A percentile compares a stretch with the other conserved stretches of the same genome.
These are phyloP conservation scores for Neotoma lepida DNA, from an alignment of 2,113 vertebrate species.

Conservation along the genomic window DNA sequence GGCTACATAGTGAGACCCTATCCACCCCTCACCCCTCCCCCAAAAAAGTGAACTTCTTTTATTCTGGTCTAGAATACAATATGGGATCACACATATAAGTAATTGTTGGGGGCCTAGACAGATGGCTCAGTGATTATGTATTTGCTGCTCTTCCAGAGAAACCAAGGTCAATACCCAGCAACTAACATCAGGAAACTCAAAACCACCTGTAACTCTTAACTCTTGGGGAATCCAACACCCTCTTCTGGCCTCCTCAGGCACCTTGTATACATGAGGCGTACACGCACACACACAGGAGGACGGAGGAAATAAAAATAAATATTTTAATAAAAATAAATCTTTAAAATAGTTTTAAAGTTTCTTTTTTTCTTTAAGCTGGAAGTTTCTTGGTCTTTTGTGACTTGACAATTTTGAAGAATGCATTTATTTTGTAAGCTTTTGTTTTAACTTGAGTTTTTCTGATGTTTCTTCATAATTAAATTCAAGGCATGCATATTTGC, in stretches of 20 bases:
- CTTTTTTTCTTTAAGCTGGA: slow-evolving; percentile 36
- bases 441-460: slow-evolving; percentile 27
- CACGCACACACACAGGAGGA: background rate
- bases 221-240: background rate
- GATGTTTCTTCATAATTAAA: slow-evolving; percentile 36
- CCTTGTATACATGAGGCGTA: background rate
- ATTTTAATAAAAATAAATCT: background rate
- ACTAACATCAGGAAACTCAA: background rate
- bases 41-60: slow-evolving; percentile 8
- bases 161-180: background rate
- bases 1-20: background rate
- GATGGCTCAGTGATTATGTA: background rate
- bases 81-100: background rate
- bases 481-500: background rate
- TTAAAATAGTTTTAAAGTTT: background rate
- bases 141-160: background rate
- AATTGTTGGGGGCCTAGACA: background rate
- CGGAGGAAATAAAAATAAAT: background rate
- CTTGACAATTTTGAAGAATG: background rate
- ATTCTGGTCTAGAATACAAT: slow-evolving; percentile 3
- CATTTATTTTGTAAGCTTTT: slow-evolving; percentile 39
- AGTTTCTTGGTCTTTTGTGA: slow-evolving; percentile 38
- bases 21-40: background rate
- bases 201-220: background rate
- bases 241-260: background rate